Percentiles rank a stretch among this genome's conserved stretches.
Conservation (phyloP, 2,797 vertebrate species). For the Linurgus olivaceus region DNA sequence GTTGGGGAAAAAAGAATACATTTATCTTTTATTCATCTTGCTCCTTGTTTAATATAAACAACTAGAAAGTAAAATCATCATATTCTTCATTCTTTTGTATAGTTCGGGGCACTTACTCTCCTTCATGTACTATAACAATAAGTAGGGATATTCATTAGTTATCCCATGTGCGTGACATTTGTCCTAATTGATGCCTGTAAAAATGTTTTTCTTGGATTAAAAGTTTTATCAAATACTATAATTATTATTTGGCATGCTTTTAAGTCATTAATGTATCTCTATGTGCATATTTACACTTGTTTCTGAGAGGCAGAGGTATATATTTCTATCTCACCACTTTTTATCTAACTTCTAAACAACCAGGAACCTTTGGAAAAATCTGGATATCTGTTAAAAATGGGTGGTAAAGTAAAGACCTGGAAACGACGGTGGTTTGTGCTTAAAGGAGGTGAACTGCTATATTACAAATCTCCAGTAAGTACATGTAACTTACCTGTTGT, state of each 20-base stretch:
- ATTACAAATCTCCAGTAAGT: constrained; percentile 96
- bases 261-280: not conserved
- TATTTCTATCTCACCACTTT: not conserved
- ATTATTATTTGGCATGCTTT: not conserved
- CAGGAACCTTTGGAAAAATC: constrained; percentile 97
- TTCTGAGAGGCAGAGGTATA: not conserved
- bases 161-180: not conserved
- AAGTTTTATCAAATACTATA: not conserved
- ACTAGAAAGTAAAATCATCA: not conserved
- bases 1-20: not conserved
- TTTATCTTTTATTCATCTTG: not conserved
- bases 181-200: not conserved
- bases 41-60: not conserved
- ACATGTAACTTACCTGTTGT: not conserved
- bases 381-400: constrained; percentile 97
- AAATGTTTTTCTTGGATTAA: not conserved
- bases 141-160: not conserved
- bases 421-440: constrained; percentile 97
- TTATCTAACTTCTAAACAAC: constrained; percentile 20
- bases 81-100: not conserved
- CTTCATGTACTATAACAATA: not conserved
- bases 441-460: constrained; percentile 95
- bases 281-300: not conserved
- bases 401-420: constrained; percentile 96
- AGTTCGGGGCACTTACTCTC: not conserved